phyloP scores from a whole-genome alignment of 1,140 invertebrate genomes.

The Delia radicum region DNA sequence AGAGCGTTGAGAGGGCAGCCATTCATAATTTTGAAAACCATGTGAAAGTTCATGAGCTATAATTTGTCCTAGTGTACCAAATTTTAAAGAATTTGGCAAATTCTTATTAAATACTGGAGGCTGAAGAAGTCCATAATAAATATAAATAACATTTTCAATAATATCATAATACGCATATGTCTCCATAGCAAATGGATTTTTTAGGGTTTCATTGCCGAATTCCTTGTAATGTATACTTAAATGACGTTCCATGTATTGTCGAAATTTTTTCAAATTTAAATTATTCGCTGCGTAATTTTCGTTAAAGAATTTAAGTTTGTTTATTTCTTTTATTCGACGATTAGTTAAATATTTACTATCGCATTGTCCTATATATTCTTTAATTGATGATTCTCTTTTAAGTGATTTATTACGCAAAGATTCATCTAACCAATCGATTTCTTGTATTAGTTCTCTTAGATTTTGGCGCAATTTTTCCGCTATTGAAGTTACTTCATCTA shows the following conservation, averaged over 20 bases:
- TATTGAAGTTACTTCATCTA: constrained; percentile 34
- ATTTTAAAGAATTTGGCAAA: constrained; percentile 47
- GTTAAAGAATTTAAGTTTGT: constrained; percentile 30
- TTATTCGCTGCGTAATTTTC: constrained; percentile 33
- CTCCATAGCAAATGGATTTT: constrained; percentile 41
- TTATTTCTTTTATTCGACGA: constrained; percentile 33
- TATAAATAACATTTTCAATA: constrained; percentile 47
- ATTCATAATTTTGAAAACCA: constrained; percentile 44
- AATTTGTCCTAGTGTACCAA: constrained; percentile 44
- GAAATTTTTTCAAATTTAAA: constrained; percentile 35
- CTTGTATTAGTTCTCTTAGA: constrained; percentile 61
- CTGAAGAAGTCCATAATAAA: constrained; percentile 85
- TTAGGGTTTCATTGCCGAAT: constrained; percentile 38
- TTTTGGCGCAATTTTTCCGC: constrained; percentile 60
- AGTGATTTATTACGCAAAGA: constrained; percentile 62
- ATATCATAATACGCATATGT: constrained; percentile 51
- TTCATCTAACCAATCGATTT: constrained; percentile 72
- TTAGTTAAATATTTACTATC: constrained; percentile 55
- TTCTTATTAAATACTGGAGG: constrained; percentile 82
- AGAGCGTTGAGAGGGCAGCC: constrained; percentile 61
- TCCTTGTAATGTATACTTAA: constrained; percentile 33
- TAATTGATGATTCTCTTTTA: constrained; percentile 61
- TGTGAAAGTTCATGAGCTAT: constrained; percentile 49
- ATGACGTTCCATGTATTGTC: constrained; percentile 31
- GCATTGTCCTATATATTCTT: constrained; percentile 62